These are phyloP conservation scores for Euleptes europaea DNA, from an alignment of 2,113 vertebrate genomes.

Conservation along the genomic window DNA sequence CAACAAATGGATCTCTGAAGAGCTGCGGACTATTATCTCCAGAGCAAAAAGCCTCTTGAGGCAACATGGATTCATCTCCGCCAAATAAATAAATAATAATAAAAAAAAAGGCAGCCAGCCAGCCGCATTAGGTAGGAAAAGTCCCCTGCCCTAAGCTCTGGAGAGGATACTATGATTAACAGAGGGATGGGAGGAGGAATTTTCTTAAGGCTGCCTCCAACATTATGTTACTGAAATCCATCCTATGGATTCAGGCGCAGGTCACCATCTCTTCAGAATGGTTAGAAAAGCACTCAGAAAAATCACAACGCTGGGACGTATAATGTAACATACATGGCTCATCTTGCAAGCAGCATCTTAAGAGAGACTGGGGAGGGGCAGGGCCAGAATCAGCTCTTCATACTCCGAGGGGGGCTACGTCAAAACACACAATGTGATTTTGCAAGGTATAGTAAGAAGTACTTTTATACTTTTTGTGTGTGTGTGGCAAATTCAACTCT, in stretches of 20 bases:
- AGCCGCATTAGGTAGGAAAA: conserved; percentile 64
- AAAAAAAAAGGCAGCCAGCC: conserved; percentile 16
- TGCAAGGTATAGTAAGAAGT: too few species aligned
- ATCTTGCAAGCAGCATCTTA: background rate
- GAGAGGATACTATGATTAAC: background rate
- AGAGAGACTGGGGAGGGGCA: background rate
- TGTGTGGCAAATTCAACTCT: background rate
- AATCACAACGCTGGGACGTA: background rate
- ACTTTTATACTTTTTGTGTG: too few species aligned
- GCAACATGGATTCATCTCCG: conserved; percentile 80
- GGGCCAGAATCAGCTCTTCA: background rate
- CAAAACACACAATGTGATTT: conserved; percentile 44
- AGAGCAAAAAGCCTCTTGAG: conserved; percentile 93
- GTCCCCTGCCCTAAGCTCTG: conserved; percentile 51
- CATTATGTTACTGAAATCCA: background rate
- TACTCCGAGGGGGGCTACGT: conserved; percentile 34
- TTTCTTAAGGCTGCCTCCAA: background rate
- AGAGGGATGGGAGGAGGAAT: background rate
- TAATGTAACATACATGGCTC: background rate
- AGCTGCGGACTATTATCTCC: conserved; percentile 92
- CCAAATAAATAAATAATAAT: conserved; percentile 77
- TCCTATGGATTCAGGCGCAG: background rate
- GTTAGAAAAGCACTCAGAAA: background rate
- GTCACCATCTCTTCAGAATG: background rate
- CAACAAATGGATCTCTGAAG: conserved; percentile 98